Evolutionary conservation across 1,140 invertebrate genomes (phyloP).

Genomic region (Harpegnathos saltator): DNA sequence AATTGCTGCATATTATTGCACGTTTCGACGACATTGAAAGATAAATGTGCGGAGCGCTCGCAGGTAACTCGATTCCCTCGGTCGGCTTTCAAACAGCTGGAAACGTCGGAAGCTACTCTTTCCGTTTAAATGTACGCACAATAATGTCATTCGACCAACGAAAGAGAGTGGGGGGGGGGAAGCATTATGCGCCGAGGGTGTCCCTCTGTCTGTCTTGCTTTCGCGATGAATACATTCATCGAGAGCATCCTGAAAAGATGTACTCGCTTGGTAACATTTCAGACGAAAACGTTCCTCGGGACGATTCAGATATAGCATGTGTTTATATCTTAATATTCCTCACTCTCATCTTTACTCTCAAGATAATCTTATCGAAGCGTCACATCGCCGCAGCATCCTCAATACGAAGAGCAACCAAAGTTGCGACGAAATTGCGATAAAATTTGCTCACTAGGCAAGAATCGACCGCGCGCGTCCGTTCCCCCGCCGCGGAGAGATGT

Average conservation of each 20-base stretch:
- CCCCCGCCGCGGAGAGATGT: background rate
- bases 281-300: background rate
- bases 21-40: constrained; percentile 30
- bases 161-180: background rate
- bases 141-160: background rate
- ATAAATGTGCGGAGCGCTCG: constrained; percentile 21
- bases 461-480: background rate
- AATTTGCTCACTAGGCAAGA: background rate
- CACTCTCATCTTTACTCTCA: too few relatives aligned
- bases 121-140: constrained; percentile 45
- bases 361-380: too few relatives aligned
- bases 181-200: background rate
- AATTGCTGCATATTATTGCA: constrained; percentile 25
- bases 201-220: constrained; percentile 11
- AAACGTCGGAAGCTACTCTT: background rate
- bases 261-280: background rate
- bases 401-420: background rate
- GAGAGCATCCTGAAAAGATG: background rate
- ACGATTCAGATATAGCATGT: too few relatives aligned
- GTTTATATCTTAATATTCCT: too few relatives aligned
- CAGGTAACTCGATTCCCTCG: constrained; percentile 40
- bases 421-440: background rate
- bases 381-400: too few relatives aligned
- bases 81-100: constrained; percentile 21
- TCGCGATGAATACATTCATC: background rate